Base-by-base conservation (phyloP, 2,888 invertebrate species). In the Dioctria rufipes region DNA sequence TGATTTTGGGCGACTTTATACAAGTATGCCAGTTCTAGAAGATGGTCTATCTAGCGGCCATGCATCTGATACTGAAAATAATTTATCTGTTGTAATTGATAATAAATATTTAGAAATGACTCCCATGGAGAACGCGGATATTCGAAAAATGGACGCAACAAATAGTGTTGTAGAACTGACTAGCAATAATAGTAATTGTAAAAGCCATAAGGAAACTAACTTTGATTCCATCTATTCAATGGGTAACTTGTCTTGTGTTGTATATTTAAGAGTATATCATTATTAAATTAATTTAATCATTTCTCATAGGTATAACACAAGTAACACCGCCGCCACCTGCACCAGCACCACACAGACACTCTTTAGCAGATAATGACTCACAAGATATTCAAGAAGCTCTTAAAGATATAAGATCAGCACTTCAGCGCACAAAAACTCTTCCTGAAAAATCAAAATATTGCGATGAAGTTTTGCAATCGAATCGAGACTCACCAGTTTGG, bases 21-120 rank as follows among this genome's bases (percentile, higher is more conserved):
- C 93, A 43, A 93, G 93, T 85, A 95, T 98, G 95, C 98, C 98
- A 0, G 94, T 96, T 25, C 92, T 98, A 60, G 97, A 98, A 87
- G 98, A 98, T 88, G 98, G 97, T 0, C 90, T 98, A 80, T 97
- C 97, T 3, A 97, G 97, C 79, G 97, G 97, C 3, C 97, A 97
- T 87, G 96, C 95, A 0, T 97, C 97, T 80, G 98, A 98, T 87
- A 95, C 94, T 0, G 98, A 98, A 89, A 96, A 96, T 88, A 95
- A 96, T 87, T 84, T 86, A 0, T 87, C 82, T 13, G 71, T 87
- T 40, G 85, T 81, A 51, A 71, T 86, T 66, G 87, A 88, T 81
- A 84, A 83, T 69, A 84, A 83, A 54, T 84, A 82, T 69, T 82
- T 84, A 77, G 84, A 84, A 75, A 79, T 83, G 61, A 69, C 82